These are phyloP conservation scores for Dermatemys mawii DNA, from an alignment of 2,113 vertebrate species.

Conservation along the genomic window DNA sequence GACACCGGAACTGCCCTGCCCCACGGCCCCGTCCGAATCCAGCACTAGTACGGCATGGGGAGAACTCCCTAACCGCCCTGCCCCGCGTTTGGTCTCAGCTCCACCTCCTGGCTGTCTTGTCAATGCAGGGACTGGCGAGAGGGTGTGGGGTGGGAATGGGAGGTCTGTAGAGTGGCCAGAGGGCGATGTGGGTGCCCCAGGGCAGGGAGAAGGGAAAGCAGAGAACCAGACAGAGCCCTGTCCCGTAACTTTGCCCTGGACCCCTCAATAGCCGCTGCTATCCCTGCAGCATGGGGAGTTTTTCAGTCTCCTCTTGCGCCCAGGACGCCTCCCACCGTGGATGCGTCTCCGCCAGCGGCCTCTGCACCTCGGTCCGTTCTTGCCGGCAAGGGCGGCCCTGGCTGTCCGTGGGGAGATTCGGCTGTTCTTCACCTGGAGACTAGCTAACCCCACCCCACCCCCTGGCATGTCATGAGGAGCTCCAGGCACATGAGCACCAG, in stretches of 20 bases:
- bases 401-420: not conserved
- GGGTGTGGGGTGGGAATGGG: fast-evolving
- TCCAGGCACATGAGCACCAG: not conserved
- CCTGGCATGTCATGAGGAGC: not conserved
- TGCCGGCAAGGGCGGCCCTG: not conserved
- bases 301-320: not conserved
- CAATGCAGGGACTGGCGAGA: not conserved
- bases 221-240: not conserved
- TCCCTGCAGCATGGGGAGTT: not conserved
- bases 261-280: not conserved
- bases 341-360: not conserved
- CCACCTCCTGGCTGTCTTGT: no score
- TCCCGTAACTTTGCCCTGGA: fast-evolving
- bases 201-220: not conserved
- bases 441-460: not conserved
- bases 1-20: not conserved
- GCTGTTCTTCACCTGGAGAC: not conserved
- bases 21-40: not conserved
- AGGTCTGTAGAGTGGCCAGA: not conserved
- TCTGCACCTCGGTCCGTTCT: not conserved
- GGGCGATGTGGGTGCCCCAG: not conserved
- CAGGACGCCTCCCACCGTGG: not conserved
- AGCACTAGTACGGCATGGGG: not conserved
- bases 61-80: not conserved
- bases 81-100: not conserved